Base-by-base conservation (phyloP, 2,797 vertebrate genomes). In the Neopelma chrysocephalum region DNA sequence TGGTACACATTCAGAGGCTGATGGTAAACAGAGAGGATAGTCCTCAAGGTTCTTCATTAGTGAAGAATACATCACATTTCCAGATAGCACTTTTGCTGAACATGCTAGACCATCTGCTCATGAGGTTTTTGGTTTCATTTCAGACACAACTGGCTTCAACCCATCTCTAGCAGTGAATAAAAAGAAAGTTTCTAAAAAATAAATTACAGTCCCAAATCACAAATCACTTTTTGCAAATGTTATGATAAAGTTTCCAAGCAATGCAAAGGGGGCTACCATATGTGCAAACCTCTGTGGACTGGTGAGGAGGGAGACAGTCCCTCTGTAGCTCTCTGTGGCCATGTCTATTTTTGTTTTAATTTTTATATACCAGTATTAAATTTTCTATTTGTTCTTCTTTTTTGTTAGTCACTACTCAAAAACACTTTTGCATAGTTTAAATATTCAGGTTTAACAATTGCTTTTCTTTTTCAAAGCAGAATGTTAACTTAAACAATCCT, bases 11-110 rank as follows among this genome's bases (percentile, higher is more conserved):
- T 92, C 91, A 91, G 71, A 87, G 23, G 82, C 14, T 94, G 89
- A 92, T 45, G 60, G 93, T 79, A 91, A 95, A 83, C 82, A 89
- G 64, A 84, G 34, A 91, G 51, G 51, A 73, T 68, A 54, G 93
- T 96, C 91, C 97, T 96, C 31, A 18, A 96, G 93, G 84, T 97
- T 97, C 94, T 96, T 97, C 94, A 95, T 96, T 96, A 96, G 93
- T 6, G 22, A 96, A 94, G 96, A 97, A 96, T 72, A 80, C 80
- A 88, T 70, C 89, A 61, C 56, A 72, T 95, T 96, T 96, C 72
- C 91, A 90, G 82, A 92, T 50, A 96, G 77, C 36, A 78, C 82
- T 95, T 96, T 73, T 88, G 58, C 93, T 93, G 93, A 96, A 94
- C 95, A 73, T 76, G 87, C 64, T 95, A 92, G 84, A 82, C 95